Evolutionary conservation across 2,888 invertebrate genomes (phyloP), one percentile per base, ranked within the genome.

Genomic region (Entomobrya proxima): DNA sequence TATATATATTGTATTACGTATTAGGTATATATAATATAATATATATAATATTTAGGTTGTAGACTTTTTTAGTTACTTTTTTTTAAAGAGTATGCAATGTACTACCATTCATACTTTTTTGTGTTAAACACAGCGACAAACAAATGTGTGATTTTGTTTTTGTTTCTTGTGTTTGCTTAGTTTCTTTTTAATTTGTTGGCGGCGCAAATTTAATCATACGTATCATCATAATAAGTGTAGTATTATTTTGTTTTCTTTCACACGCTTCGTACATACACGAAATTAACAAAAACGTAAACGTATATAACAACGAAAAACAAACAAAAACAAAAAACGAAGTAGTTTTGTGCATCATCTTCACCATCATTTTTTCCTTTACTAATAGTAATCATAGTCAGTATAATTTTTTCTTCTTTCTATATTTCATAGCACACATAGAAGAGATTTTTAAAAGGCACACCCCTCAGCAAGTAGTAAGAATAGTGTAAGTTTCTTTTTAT

Each of bases 401-500:
- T 35, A 52, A 37, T 52, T 74, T 74, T 74, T 64, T 55, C 9
- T 15, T 52, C 50, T 18, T 52, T 15, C 40, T 80, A 47, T 80
- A 76, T 77, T 40, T 82, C 86, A 86, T 86, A 81, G 84, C 86
- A 81, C 85, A 86, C 87, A 86, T 84, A 81, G 82, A 88, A 78
- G 86, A 88, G 88, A 88, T 76, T 74, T 40, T 74, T 87, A 82
- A 88, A 88, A 88, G 88, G 88, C 88, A 88, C 88, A 86, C 86
- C 88, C 86, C 88, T 86, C 86, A 85, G 85, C 85, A 86, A 64
- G 84, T 88, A 86, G 69, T 64, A 74, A 74, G 74, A 50, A 52
- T 52, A 74, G 67, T 37, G 52, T 52, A 52, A 52, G 52, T 74
- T 74, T 74, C 35, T 35, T 27, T 55, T 55, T 55, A 11, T 24